A percentile compares a stretch with the other conserved stretches of the same genome.
Conservation (phyloP, 2,888 invertebrate species). For the Eilema griseolum region DNA sequence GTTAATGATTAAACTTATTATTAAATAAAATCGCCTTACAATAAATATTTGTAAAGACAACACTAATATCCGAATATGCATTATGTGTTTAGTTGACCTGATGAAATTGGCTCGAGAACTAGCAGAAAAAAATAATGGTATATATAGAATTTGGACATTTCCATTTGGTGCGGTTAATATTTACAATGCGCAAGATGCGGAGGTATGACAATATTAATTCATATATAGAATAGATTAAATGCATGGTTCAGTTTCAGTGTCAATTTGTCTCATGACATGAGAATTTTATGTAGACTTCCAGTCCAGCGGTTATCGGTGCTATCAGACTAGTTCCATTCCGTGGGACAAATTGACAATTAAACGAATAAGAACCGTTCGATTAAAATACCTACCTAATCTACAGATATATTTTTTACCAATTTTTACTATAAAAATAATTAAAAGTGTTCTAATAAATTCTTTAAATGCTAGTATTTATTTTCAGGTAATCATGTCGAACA, state of each 20-base stretch:
- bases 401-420: not conserved
- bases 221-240: not conserved
- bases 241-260: too few species aligned
- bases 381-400: not conserved
- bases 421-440: not conserved
- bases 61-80: not conserved
- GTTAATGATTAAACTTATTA: too few species aligned
- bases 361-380: not conserved
- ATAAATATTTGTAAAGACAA: not conserved
- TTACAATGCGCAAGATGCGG: conserved; percentile 80
- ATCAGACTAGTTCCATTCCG: too few species aligned
- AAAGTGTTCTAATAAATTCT: not conserved
- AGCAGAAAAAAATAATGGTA: conserved; percentile 57
- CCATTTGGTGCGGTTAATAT: conserved; percentile 63
- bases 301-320: too few species aligned
- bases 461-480: conserved; percentile 25
- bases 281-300: too few species aligned
- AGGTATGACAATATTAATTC: conserved; percentile 58
- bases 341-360: too few species aligned
- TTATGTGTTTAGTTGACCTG: conserved; percentile 56
- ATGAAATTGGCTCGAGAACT: conserved; percentile 58
- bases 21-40: too few species aligned
- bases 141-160: conserved; percentile 63
- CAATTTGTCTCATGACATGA: too few species aligned
- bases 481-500: conserved; percentile 80